Evolutionary conservation across 1,140 invertebrate species (phyloP).

Genomic region (Drosophila paulistorum): DNA sequence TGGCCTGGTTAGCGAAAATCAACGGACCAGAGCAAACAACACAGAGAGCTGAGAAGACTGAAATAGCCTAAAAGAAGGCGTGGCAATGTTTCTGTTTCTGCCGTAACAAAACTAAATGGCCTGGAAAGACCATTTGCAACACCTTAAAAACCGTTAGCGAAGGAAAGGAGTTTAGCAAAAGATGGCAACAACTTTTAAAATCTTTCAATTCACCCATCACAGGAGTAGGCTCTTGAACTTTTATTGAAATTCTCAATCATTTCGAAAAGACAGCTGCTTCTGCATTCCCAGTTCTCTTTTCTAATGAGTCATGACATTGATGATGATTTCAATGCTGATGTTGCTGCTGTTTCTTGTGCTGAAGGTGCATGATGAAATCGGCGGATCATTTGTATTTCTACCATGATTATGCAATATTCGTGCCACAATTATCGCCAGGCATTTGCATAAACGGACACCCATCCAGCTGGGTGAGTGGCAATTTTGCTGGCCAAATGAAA

Average conservation of each 20-base stretch:
- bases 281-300: conserved; percentile 33
- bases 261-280: conserved; percentile 1
- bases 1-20: conserved; percentile 47
- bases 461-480: conserved; percentile 62
- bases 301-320: conserved; percentile 71
- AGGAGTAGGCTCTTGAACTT: conserved; percentile 36
- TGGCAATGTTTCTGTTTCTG: conserved; percentile 17
- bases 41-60: conserved; percentile 27
- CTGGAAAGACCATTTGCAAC: conserved; percentile 44
- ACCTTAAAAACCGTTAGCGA: background rate
- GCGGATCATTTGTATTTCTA: conserved; percentile 64
- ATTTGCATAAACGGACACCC: conserved; percentile 71
- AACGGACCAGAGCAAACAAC: conserved; percentile 15
- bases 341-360: background rate
- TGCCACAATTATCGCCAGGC: conserved; percentile 71
- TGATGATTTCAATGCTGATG: conserved; percentile 36
- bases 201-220: conserved; percentile 1
- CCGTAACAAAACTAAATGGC: conserved; percentile 55
- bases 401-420: conserved; percentile 79
- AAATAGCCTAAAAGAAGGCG: conserved; percentile 54
- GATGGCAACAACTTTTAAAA: conserved; percentile 7
- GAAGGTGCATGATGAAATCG: conserved; percentile 44
- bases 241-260: conserved; percentile 9
- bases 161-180: background rate
- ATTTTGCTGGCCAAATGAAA: conserved; percentile 45